Conservation (phyloP, 1,140 invertebrate genomes). For the Hirudo medicinalis region DNA sequence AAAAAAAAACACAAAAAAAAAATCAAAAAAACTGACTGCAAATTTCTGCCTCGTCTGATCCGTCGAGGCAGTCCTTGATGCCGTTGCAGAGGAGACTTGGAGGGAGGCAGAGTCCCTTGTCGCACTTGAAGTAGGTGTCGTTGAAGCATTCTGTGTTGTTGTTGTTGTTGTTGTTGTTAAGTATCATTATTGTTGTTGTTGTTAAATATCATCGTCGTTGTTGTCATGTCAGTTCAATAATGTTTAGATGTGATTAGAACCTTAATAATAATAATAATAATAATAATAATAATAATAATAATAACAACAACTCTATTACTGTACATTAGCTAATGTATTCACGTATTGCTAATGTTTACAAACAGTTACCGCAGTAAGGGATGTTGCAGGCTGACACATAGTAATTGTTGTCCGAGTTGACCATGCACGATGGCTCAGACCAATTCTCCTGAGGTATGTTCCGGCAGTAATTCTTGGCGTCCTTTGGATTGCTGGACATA, state of each 20-base stretch:
- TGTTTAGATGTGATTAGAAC: no score
- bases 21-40: constrained; percentile 10
- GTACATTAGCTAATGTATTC: no score
- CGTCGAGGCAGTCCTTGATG: constrained; percentile 15
- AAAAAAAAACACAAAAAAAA: background rate
- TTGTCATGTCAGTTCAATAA: no score
- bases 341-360: no score
- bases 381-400: background rate
- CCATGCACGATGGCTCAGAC: constrained; percentile 9
- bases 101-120: constrained; percentile 14
- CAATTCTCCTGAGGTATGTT: constrained; percentile 16
- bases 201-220: no score
- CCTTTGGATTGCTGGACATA: background rate
- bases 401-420: background rate
- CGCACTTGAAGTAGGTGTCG: constrained; percentile 13
- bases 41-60: constrained; percentile 5
- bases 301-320: no score
- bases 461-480: constrained; percentile 13
- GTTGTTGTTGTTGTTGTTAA: no score
- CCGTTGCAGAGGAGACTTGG: constrained; percentile 18
- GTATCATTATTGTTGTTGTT: no score
- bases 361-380: constrained; percentile 14
- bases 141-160: constrained; percentile 16
- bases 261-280: no score
- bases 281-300: no score